Evolutionary conservation across 2,797 vertebrate species (phyloP).

Genomic region (Thamnophis elegans): DNA sequence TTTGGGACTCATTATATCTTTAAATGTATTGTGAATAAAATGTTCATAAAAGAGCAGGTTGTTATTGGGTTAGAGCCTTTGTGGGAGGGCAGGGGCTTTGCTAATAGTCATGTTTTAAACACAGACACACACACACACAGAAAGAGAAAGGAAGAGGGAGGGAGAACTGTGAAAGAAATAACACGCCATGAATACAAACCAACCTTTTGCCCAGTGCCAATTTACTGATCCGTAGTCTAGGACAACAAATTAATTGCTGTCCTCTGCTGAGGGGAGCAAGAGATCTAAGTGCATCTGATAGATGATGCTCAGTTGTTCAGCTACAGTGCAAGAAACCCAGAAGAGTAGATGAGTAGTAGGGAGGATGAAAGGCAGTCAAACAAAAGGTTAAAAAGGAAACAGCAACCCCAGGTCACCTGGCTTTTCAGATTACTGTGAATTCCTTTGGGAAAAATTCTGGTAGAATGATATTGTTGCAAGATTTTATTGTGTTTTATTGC

Average conservation of each 20-base stretch:
- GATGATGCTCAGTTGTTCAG: slow-evolving; percentile 59
- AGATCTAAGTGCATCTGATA: slow-evolving; percentile 57
- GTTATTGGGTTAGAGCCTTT: background rate
- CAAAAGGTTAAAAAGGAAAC: slow-evolving; percentile 46
- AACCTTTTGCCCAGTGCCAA: slow-evolving; percentile 57
- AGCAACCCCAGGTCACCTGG: slow-evolving; percentile 44
- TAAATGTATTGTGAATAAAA: slow-evolving; percentile 1
- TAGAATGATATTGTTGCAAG: slow-evolving; percentile 40
- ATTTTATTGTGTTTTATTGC: background rate
- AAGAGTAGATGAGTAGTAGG: slow-evolving; percentile 46
- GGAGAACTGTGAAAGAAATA: slow-evolving; percentile 56
- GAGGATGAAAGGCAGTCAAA: slow-evolving; percentile 26
- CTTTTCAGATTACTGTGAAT: slow-evolving; percentile 67
- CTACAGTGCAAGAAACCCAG: slow-evolving; percentile 46
- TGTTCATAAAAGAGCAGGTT: background rate
- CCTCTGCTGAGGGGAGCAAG: slow-evolving; percentile 50
- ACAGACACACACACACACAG: background rate
- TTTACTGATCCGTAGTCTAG: slow-evolving; percentile 68
- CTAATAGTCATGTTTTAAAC: slow-evolving; percentile 16
- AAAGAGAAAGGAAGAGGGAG: background rate
- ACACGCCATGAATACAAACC: slow-evolving; percentile 65
- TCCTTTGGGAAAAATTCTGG: slow-evolving; percentile 13
- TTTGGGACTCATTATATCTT: background rate
- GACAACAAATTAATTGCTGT: slow-evolving; percentile 71
- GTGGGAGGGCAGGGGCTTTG: background rate